Base-by-base conservation (phyloP, 1,140 invertebrate species). In the Armadillidium nasatum region DNA sequence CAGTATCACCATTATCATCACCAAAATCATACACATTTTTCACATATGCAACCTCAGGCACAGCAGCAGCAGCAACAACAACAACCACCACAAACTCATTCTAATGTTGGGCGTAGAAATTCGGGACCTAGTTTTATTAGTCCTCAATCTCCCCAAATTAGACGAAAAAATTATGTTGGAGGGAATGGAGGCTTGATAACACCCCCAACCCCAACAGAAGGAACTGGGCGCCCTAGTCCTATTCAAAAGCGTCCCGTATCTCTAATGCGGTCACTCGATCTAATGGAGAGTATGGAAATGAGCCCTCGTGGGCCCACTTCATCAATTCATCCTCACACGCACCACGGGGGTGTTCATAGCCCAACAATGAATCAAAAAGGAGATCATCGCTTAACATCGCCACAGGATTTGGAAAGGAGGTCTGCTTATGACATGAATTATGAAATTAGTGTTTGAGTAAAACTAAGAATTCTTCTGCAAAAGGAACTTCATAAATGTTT, bases 261-360 rank as follows among this genome's bases (percentile, higher is more conserved):
- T 46, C 96, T 97, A 86, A 93, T 96, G 23, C 89, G 93, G 78
- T 94, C 94, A 9, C 87, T 96, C 22, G 94, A 96, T 60, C 50
- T 60, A 13, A 60, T 60, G 50, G 50, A 60, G 11, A 60, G 50
- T 7, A 60, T 60, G 50, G 50, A 60, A 19, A 60, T 60, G 50
- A 60, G 50, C 19, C 50, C 50, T 60, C 50, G 50, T 19, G 50
- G 50, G 7, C 50, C 50, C 50, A 13, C 50, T 13, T 19, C 50
- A 3, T 19, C 50, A 60, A 15, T 60, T 13, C 50, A 60, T 19
- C 50, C 50, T 60, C 50, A 60, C 50, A 13, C 50, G 1, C 50
- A 60, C 50, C 50, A 60, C 50, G 50, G 50, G 50, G 50, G 50
- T 60, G 50, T 60, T 15, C 50, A 60, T 19, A 60, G 50, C 50